Evolutionary conservation across 2,797 vertebrate species (phyloP).

Genomic region (Hirundo rustica): DNA sequence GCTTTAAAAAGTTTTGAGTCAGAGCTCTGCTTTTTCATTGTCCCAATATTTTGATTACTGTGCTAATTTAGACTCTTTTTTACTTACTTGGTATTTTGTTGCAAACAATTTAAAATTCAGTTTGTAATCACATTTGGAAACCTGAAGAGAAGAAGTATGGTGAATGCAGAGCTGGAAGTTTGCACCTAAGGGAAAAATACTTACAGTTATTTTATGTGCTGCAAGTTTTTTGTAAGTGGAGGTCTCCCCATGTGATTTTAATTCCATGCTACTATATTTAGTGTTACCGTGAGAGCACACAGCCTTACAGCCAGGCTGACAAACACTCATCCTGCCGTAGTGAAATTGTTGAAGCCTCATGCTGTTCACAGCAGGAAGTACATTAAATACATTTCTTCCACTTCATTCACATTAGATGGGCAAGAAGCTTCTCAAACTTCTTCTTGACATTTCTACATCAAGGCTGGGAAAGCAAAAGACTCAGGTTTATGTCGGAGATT

Average conservation of each 20-base stretch:
- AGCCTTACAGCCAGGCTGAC: background rate
- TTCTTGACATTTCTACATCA: background rate
- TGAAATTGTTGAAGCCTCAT: slow-evolving; percentile 49
- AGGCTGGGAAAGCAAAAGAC: slow-evolving; percentile 31
- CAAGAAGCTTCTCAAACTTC: slow-evolving; percentile 19
- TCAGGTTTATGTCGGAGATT: background rate
- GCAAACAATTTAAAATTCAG: background rate
- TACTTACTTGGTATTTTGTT: background rate
- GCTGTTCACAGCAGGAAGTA: slow-evolving; percentile 33
- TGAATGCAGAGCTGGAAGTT: background rate
- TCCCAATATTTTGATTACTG: background rate
- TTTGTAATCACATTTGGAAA: background rate
- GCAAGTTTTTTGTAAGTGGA: background rate
- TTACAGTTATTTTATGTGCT: background rate
- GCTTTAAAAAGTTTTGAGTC: background rate
- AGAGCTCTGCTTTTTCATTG: background rate
- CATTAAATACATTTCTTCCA: slow-evolving; percentile 64
- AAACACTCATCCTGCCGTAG: background rate
- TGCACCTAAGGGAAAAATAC: background rate
- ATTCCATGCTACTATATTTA: background rate
- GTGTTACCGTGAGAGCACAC: background rate
- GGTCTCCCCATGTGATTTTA: background rate
- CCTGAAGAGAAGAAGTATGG: background rate
- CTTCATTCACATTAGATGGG: background rate
- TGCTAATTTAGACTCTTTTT: background rate